Evolutionary conservation across 2,797 vertebrate species (phyloP).

Genomic region (Tympanoctomys barrerae): DNA sequence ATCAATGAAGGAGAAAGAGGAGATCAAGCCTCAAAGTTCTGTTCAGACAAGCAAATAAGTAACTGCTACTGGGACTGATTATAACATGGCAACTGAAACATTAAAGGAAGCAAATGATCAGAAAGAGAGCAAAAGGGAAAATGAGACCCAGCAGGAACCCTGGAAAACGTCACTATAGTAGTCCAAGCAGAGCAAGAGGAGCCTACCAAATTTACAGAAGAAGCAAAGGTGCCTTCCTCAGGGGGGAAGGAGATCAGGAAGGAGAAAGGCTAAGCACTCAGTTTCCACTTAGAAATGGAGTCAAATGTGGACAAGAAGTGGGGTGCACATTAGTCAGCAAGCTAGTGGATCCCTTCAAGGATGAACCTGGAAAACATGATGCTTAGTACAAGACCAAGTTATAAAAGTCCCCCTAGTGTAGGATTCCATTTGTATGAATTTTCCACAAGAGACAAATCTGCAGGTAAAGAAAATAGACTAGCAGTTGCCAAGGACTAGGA

Average conservation of each 20-base stretch:
- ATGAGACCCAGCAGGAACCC: background rate
- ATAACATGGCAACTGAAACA: background rate
- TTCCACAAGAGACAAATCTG: constrained; percentile 20
- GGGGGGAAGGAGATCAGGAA: background rate
- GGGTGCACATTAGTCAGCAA: background rate
- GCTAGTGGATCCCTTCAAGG: background rate
- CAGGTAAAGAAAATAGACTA: background rate
- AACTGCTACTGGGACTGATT: background rate
- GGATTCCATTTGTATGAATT: background rate
- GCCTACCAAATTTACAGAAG: background rate
- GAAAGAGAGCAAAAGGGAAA: background rate
- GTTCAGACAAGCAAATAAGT: background rate
- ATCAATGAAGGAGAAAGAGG: background rate
- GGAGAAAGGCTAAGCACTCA: background rate
- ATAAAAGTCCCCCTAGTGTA: background rate
- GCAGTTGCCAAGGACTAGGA: background rate
- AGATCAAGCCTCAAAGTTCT: background rate
- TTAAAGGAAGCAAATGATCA: background rate
- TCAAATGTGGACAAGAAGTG: background rate
- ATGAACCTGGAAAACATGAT: background rate
- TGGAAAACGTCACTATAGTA: background rate
- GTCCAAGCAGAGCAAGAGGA: background rate
- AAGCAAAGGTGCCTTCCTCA: background rate
- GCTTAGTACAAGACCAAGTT: constrained; percentile 8
- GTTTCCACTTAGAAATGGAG: background rate